A percentile compares a stretch with the other conserved stretches of the same genome.
phyloP scores from a whole-genome alignment of 2,113 vertebrate genomes.

The Micronycteris hirsuta region DNA sequence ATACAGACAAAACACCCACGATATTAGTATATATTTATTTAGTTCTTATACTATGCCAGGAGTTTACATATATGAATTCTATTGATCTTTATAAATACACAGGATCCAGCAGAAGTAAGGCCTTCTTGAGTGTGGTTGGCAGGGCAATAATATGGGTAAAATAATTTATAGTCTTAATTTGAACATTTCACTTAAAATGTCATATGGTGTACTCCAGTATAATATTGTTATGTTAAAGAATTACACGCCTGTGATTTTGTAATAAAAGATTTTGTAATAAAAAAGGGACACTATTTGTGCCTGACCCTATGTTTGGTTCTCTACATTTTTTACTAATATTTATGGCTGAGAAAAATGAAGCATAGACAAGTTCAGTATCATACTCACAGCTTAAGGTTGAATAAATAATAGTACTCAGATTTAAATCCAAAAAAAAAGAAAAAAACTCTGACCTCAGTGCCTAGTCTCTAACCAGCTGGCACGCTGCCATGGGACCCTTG shows the following conservation, averaged over 20 bases:
- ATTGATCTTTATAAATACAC: background rate
- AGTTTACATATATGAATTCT: background rate
- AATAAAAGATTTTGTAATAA: too few relatives aligned
- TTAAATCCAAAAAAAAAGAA: background rate
- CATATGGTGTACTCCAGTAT: too few relatives aligned
- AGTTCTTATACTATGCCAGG: background rate
- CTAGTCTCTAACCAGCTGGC: background rate
- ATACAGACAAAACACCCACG: background rate
- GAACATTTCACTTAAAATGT: too few relatives aligned
- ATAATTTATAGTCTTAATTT: too few relatives aligned
- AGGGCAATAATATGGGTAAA: too few relatives aligned
- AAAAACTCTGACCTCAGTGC: background rate
- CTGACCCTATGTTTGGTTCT: background rate
- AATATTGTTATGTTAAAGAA: too few relatives aligned
- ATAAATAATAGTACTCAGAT: background rate
- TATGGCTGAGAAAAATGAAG: background rate
- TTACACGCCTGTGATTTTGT: too few relatives aligned
- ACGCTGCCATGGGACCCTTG: rapidly evolving
- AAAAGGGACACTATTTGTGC: too few relatives aligned
- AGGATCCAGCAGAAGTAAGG: too few relatives aligned
- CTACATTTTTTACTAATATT: background rate
- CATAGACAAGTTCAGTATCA: background rate
- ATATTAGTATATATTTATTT: background rate
- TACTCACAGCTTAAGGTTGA: background rate
- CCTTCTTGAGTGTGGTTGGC: too few relatives aligned